A percentile compares a stretch with the other conserved stretches of the same genome.
phyloP scores from a whole-genome alignment of 2,113 vertebrate species.

The Semnornis frantzii region DNA sequence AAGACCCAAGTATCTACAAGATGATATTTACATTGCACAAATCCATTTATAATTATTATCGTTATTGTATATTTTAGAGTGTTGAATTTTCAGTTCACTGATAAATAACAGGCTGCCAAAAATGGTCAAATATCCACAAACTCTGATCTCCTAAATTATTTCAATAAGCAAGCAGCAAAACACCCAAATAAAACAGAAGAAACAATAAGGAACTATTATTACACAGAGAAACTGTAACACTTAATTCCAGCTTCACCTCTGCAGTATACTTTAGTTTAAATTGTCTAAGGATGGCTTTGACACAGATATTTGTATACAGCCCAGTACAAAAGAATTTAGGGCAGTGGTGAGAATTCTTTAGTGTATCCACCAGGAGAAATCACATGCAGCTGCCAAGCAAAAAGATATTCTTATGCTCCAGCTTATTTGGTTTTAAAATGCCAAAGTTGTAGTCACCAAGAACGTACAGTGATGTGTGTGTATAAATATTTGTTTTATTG shows the following conservation, averaged over 20 bases:
- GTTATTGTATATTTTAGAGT: no score
- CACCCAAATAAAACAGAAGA: not conserved
- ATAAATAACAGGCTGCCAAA: not conserved
- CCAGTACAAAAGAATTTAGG: not conserved
- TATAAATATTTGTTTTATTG: constrained; percentile 65
- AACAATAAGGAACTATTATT: not conserved
- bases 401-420: constrained; percentile 8
- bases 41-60: not conserved
- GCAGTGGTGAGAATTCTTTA: not conserved
- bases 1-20: not conserved
- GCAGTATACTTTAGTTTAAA: not conserved
- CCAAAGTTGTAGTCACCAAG: constrained; percentile 13
- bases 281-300: not conserved
- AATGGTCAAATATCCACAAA: not conserved
- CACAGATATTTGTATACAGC: not conserved
- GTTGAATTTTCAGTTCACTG: not conserved
- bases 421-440: constrained; percentile 20
- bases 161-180: not conserved
- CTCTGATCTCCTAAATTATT: not conserved
- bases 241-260: not conserved
- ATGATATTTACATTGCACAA: not conserved
- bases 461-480: not conserved
- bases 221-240: not conserved
- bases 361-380: not conserved
- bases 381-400: constrained; percentile 9